Percentiles rank a stretch among this genome's conserved stretches.
Evolutionary conservation across 1,140 invertebrate species (phyloP).

Genomic region (Drosophila novamexicana): DNA sequence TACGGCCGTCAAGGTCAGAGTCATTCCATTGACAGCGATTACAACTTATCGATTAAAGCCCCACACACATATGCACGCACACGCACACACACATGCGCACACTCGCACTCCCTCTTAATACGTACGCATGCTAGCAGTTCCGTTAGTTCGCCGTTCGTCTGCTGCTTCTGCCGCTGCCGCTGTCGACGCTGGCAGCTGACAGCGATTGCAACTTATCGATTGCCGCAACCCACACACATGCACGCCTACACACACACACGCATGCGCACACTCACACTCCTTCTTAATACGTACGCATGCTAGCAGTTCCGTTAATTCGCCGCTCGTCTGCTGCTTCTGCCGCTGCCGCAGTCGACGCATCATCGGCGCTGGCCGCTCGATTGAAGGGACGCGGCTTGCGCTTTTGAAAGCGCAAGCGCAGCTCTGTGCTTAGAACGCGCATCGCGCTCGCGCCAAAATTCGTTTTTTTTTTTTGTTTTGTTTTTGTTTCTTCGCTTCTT

Average conservation of each 20-base stretch:
- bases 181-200: neutral
- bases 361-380: constrained; percentile 78
- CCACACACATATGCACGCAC: neutral
- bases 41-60: constrained; percentile 6
- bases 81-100: too few species aligned
- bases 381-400: constrained; percentile 78
- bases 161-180: neutral
- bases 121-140: constrained; percentile 54
- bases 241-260: constrained; percentile 4
- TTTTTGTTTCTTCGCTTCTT: neutral
- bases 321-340: constrained; percentile 9
- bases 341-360: constrained; percentile 43
- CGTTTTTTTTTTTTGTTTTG: neutral
- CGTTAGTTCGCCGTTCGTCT: constrained; percentile 26
- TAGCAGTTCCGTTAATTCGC: constrained; percentile 38
- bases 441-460: constrained; percentile 27
- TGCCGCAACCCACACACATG: constrained; percentile 1
- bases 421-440: constrained; percentile 73
- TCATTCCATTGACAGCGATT: constrained; percentile 7
- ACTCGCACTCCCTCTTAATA: neutral
- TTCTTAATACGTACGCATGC: constrained; percentile 53
- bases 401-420: constrained; percentile 80
- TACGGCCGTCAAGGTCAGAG: constrained; percentile 30
- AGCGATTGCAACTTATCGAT: constrained; percentile 26
- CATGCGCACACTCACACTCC: neutral